phyloP scores from a whole-genome alignment of 2,888 invertebrate genomes.

The Diloba caeruleocephala region DNA sequence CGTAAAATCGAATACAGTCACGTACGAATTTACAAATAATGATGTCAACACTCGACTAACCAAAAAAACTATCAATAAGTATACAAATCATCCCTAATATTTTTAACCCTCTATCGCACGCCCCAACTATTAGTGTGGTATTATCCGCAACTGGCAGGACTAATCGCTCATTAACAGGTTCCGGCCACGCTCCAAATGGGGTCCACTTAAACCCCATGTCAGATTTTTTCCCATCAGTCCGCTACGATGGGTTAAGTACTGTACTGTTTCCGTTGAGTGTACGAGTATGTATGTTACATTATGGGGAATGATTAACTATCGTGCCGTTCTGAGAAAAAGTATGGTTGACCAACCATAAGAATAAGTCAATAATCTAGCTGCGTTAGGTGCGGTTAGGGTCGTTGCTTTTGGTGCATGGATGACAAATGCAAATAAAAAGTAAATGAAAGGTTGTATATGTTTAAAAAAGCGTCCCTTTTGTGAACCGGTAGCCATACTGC shows the following conservation, averaged over 20 bases:
- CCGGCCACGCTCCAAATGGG: conserved; percentile 70
- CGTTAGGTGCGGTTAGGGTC: not conserved
- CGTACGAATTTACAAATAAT: conserved; percentile 50
- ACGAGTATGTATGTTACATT: conserved; percentile 2
- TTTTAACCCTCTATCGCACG: conserved; percentile 66
- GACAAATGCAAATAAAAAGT: too few relatives aligned
- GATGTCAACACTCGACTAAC: conserved; percentile 49
- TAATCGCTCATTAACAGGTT: conserved; percentile 87
- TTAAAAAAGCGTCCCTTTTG: too few relatives aligned
- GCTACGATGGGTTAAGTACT: conserved; percentile 37
- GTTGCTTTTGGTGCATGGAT: too few relatives aligned
- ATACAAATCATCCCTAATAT: conserved; percentile 53
- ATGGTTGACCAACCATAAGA: not conserved
- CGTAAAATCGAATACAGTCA: conserved; percentile 35
- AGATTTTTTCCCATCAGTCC: conserved; percentile 50
- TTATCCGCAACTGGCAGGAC: conserved; percentile 87
- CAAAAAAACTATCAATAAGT: conserved; percentile 57
- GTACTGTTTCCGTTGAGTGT: conserved; percentile 25
- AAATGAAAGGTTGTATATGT: too few relatives aligned
- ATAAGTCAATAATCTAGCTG: not conserved
- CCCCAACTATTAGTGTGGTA: conserved; percentile 82
- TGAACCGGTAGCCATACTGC: too few relatives aligned
- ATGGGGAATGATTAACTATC: not conserved
- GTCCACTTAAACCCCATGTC: conserved; percentile 49
- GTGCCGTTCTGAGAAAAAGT: not conserved